phyloP scores from a whole-genome alignment of 2,113 vertebrate species.

The Dicentrarchus labrax region DNA sequence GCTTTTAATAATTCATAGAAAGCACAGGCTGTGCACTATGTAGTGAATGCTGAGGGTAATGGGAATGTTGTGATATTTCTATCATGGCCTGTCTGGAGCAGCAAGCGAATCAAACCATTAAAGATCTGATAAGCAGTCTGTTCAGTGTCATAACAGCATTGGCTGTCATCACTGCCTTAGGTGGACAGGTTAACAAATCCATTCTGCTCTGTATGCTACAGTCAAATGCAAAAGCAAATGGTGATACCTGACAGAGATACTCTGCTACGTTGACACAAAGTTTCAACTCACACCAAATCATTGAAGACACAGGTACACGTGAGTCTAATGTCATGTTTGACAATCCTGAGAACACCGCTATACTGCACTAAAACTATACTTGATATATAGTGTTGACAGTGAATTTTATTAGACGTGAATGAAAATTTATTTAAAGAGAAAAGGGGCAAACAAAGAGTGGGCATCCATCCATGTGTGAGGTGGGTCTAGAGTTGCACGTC shows the following conservation, averaged over 20 bases:
- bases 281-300: conserved; percentile 25
- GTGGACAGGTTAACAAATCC: conserved; percentile 62
- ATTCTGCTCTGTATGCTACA: conserved; percentile 41
- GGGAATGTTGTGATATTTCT: conserved; percentile 82
- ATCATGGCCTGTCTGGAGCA: conserved; percentile 78
- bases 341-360: background rate
- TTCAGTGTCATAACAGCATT: conserved; percentile 61
- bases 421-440: conserved; percentile 5
- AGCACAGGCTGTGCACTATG: conserved; percentile 72
- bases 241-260: conserved; percentile 10
- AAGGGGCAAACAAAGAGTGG: conserved; percentile 1
- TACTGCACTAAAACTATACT: background rate
- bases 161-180: conserved; percentile 60
- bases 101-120: conserved; percentile 68
- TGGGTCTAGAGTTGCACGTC: conserved; percentile 30
- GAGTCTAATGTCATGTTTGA: background rate
- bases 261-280: background rate
- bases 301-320: background rate
- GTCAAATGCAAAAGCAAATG: conserved; percentile 23
- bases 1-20: conserved; percentile 83
- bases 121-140: conserved; percentile 77
- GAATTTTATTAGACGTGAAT: background rate
- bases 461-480: conserved; percentile 18
- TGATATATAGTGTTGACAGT: background rate
- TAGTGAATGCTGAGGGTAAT: conserved; percentile 77